These are phyloP conservation scores for Goniozus legneri DNA, from an alignment of 1,140 invertebrate species.

Conservation along the genomic window DNA sequence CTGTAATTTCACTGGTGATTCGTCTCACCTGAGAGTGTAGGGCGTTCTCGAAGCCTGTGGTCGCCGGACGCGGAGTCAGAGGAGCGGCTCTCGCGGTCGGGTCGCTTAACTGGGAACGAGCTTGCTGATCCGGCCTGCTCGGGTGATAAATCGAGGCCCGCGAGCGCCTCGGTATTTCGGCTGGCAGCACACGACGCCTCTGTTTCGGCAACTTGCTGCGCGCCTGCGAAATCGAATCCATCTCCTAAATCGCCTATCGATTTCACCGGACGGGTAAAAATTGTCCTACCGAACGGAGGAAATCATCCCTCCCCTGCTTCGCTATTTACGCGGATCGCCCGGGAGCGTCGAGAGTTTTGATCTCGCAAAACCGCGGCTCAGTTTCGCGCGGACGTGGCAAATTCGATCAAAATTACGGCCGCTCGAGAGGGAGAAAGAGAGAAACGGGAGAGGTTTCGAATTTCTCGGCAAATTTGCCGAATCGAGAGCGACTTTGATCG, in stretches of 20 bases:
- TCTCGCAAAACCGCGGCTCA: too few species aligned
- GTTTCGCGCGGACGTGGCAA: too few species aligned
- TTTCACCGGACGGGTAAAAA: background rate
- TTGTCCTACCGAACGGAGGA: background rate
- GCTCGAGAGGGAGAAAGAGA: too few species aligned
- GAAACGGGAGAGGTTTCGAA: too few species aligned
- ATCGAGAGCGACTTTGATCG: too few species aligned
- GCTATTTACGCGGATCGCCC: too few species aligned
- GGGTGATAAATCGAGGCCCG: slow-evolving; percentile 27
- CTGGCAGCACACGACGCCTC: slow-evolving; percentile 74
- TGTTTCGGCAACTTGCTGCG: slow-evolving; percentile 86
- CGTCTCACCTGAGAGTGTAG: slow-evolving; percentile 61
- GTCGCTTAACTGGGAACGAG: background rate
- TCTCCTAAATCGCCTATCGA: too few species aligned
- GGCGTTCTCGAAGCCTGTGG: slow-evolving; percentile 62
- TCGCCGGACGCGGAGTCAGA: slow-evolving; percentile 64
- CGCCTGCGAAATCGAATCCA: slow-evolving; percentile 69
- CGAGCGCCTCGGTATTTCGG: slow-evolving; percentile 69
- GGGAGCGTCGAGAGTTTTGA: too few species aligned
- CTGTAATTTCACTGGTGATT: too few species aligned
- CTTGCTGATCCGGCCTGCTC: background rate
- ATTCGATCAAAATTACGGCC: too few species aligned
- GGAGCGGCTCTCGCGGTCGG: slow-evolving; percentile 53
- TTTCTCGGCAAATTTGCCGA: too few species aligned
- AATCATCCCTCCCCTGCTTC: background rate